phyloP scores from a whole-genome alignment of 2,113 vertebrate genomes.

The Sphyrna mokarran region DNA sequence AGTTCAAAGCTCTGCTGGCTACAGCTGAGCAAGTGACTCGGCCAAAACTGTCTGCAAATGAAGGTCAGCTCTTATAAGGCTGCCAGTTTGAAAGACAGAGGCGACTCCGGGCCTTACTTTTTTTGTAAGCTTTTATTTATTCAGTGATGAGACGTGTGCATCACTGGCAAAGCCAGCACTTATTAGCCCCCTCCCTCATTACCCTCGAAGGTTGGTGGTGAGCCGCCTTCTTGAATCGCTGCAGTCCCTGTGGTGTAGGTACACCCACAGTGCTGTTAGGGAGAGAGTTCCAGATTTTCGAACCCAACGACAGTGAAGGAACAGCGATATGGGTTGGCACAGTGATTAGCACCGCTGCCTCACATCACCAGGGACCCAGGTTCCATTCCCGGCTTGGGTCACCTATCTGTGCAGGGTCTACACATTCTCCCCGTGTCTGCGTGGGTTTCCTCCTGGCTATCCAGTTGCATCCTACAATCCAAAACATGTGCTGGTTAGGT shows the following conservation, averaged over 20 bases:
- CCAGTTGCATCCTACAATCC: no score
- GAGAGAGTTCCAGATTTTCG: not conserved
- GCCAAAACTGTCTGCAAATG: not conserved
- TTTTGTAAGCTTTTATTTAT: not conserved
- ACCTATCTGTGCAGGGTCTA: no score
- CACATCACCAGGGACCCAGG: no score
- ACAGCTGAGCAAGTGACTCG: not conserved
- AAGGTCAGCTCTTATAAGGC: not conserved
- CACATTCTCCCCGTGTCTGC: no score
- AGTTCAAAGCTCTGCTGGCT: not conserved
- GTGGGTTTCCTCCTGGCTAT: no score
- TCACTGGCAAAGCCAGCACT: not conserved
- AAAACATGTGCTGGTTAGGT: no score
- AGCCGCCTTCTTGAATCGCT: not conserved
- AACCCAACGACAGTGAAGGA: not conserved
- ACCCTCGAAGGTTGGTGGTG: not conserved
- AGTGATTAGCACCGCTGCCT: no score
- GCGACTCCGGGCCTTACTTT: not conserved
- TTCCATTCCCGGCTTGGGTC: no score
- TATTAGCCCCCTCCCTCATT: not conserved
- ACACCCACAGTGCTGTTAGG: not conserved
- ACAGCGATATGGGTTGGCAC: not conserved
- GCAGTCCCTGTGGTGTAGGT: no score
- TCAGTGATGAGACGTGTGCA: not conserved
- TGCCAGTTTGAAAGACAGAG: not conserved